A percentile compares a stretch with the other conserved stretches of the same genome.
phyloP scores from a whole-genome alignment of 2,888 invertebrate species.

The Lepidonotus clava region DNA sequence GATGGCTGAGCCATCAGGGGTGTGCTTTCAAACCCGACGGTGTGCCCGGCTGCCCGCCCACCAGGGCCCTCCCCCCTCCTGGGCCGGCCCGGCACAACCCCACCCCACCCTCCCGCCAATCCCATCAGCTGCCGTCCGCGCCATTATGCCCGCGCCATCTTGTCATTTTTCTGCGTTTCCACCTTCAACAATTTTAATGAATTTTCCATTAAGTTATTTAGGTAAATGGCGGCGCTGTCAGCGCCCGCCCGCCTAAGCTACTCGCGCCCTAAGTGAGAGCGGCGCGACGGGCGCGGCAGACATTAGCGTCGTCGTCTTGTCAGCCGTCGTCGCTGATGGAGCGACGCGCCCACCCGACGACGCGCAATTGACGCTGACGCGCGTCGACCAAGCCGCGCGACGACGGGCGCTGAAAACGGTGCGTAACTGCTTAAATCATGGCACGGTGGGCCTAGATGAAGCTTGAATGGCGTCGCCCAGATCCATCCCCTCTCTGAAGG shows the following conservation, averaged over 20 bases:
- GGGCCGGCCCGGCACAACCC: neutral
- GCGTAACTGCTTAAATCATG: too few relatives aligned
- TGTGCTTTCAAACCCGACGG: too few relatives aligned
- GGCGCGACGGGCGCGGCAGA: conserved; percentile 9
- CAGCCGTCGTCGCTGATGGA: conserved; percentile 26
- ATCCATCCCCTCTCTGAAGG: too few relatives aligned
- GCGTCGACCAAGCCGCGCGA: neutral
- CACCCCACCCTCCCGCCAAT: neutral
- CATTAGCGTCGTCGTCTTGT: conserved; percentile 28
- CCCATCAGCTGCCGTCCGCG: conserved; percentile 18
- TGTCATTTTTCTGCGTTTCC: conserved; percentile 48
- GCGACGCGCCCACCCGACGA: neutral
- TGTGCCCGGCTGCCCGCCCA: too few relatives aligned
- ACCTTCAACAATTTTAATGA: conserved; percentile 48
- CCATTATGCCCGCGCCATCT: conserved; percentile 35
- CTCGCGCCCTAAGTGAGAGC: conserved; percentile 25
- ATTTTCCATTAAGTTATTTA: conserved; percentile 48
- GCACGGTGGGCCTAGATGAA: too few relatives aligned
- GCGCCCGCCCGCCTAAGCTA: conserved; percentile 18
- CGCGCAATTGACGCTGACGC: conserved; percentile 33
- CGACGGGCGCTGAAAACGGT: too few relatives aligned
- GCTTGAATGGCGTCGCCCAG: too few relatives aligned
- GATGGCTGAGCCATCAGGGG: neutral
- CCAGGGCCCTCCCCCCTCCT: neutral
- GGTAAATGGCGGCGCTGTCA: conserved; percentile 38